Percentiles rank a stretch among this genome's conserved stretches.
These are phyloP conservation scores for Mythimna vitellina DNA, from an alignment of 2,888 invertebrate genomes.

Conservation along the genomic window DNA sequence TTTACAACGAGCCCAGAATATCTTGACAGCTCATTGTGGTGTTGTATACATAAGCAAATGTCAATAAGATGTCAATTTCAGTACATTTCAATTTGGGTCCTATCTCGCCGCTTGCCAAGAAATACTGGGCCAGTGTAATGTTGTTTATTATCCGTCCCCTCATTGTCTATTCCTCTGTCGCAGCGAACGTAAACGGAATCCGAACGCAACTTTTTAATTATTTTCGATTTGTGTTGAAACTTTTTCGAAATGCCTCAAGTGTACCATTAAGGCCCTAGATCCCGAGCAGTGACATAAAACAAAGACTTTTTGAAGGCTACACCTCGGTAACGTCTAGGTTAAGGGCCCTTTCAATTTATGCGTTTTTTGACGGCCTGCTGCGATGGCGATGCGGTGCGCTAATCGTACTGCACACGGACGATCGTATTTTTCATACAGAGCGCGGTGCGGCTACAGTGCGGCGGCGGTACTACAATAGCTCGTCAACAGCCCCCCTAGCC, in stretches of 20 bases:
- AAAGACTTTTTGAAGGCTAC: no score
- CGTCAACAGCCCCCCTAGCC: no score
- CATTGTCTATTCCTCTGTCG: constrained; percentile 67
- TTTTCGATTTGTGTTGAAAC: constrained; percentile 70
- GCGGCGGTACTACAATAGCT: no score
- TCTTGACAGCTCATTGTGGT: constrained; percentile 18
- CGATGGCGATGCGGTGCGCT: no score
- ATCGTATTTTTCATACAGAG: no score
- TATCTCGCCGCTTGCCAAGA: constrained; percentile 24
- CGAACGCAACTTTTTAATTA: constrained; percentile 75
- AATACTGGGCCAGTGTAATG: constrained; percentile 24
- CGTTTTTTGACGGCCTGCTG: no score
- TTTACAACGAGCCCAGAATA: constrained; percentile 21
- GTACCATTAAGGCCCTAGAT: constrained; percentile 52
- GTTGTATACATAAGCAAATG: constrained; percentile 21
- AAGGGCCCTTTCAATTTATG: no score
- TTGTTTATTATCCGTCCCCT: constrained; percentile 64
- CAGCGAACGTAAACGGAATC: constrained; percentile 62
- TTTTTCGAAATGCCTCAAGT: constrained; percentile 66
- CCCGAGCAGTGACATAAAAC: no score
- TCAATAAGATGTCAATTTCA: constrained; percentile 43
- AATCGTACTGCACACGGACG: no score
- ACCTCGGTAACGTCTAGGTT: no score
- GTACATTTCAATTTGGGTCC: constrained; percentile 33
- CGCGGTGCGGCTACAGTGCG: no score